Conservation (phyloP, 1,140 invertebrate species). For the Drosophila ironensis region DNA sequence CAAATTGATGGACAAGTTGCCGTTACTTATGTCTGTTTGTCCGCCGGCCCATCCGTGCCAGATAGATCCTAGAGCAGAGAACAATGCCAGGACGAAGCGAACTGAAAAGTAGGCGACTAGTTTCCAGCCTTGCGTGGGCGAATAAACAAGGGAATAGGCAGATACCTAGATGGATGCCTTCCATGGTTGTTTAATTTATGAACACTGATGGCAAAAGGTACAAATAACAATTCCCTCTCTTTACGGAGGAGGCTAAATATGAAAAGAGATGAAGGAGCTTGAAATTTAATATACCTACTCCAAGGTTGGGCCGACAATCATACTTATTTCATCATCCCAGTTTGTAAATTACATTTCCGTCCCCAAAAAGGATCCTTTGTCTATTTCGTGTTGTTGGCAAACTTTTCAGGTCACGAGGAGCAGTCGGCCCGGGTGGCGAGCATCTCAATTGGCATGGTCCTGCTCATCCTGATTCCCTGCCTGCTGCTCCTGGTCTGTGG, state of each 20-base stretch:
- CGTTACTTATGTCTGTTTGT: constrained; percentile 57
- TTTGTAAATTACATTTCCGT: background rate
- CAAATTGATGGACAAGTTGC: constrained; percentile 81
- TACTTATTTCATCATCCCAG: no score
- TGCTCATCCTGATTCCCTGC: constrained; percentile 89
- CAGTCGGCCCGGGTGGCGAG: constrained; percentile 89
- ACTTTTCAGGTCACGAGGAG: constrained; percentile 88
- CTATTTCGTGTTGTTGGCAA: constrained; percentile 23
- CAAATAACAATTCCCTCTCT: no score
- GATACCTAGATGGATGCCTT: constrained; percentile 29
- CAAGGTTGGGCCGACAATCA: no score
- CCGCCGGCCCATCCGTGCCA: constrained; percentile 14
- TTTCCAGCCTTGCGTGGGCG: constrained; percentile 8
- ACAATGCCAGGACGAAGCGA: background rate
- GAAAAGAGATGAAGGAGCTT: no score
- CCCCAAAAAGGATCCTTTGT: background rate
- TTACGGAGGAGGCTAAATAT: no score
- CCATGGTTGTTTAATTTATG: constrained; percentile 62
- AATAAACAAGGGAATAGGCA: background rate
- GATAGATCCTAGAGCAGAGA: constrained; percentile 23
- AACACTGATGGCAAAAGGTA: constrained; percentile 16
- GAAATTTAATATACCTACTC: no score
- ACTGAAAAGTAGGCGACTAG: constrained; percentile 58
- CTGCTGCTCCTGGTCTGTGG: constrained; percentile 88
- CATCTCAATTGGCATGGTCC: constrained; percentile 88